phyloP scores from a whole-genome alignment of 2,888 invertebrate species.

The Apeira syringaria region DNA sequence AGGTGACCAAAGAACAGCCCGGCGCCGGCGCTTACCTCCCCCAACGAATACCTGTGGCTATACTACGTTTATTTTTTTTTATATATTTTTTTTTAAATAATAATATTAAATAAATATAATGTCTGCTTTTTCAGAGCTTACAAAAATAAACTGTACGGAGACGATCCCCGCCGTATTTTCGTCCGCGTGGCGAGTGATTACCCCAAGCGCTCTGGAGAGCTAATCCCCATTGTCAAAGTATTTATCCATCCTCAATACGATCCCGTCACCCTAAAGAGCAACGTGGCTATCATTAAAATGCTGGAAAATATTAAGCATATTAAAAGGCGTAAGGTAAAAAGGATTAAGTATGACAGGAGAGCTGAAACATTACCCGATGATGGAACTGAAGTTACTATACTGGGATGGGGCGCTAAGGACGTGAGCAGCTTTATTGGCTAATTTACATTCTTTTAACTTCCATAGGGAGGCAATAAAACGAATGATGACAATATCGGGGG shows the following conservation, averaged over 20 bases:
- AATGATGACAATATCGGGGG: too few species aligned
- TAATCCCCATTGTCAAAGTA: conserved; percentile 33
- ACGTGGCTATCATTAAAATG: conserved; percentile 43
- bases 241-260: conserved; percentile 46
- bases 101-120: too few species aligned
- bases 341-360: conserved; percentile 38
- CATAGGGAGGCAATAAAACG: too few species aligned
- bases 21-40: too few species aligned
- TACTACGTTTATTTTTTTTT: too few species aligned
- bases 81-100: too few species aligned
- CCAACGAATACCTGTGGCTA: too few species aligned
- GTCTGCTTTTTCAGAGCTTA: conserved; percentile 32
- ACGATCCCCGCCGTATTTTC: conserved; percentile 29
- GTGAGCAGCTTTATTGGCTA: conserved; percentile 34
- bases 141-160: conserved; percentile 27
- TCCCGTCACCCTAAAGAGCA: conserved; percentile 36
- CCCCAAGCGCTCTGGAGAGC: conserved; percentile 34
- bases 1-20: too few species aligned
- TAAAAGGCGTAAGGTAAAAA: conserved; percentile 35
- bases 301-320: conserved; percentile 23
- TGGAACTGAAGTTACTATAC: conserved; percentile 30
- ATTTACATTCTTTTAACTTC: too few species aligned
- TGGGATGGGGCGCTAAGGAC: conserved; percentile 52
- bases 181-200: conserved; percentile 46
- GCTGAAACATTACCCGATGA: conserved; percentile 9